Percentiles rank a stretch among this genome's conserved stretches.
Evolutionary conservation across 2,888 invertebrate species (phyloP).

Genomic region (Eristalis arbustorum): DNA sequence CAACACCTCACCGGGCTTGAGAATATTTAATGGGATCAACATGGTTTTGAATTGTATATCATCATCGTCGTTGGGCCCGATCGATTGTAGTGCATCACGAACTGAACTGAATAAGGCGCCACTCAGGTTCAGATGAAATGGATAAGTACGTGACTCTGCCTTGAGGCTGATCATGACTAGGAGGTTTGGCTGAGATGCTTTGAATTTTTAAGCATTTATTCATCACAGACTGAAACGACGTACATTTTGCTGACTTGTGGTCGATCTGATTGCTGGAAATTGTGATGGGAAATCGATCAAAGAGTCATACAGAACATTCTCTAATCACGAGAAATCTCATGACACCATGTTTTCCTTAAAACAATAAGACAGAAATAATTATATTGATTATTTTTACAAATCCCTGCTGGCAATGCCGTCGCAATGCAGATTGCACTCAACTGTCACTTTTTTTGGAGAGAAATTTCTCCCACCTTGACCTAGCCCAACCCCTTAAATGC

Average conservation of each 20-base stretch:
- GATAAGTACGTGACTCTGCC: background rate
- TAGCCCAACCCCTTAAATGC: no score
- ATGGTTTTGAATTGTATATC: background rate
- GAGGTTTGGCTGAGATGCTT: background rate
- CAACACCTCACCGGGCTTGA: background rate
- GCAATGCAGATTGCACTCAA: no score
- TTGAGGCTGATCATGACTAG: background rate
- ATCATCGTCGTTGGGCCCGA: background rate
- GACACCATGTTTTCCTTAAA: no score
- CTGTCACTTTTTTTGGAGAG: no score
- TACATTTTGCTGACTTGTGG: background rate
- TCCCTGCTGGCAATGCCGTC: no score
- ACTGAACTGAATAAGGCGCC: background rate
- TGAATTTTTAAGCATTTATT: background rate
- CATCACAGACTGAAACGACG: background rate
- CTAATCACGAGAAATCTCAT: no score
- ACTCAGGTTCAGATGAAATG: background rate
- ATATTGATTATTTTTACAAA: no score
- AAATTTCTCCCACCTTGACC: no score
- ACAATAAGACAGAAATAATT: no score
- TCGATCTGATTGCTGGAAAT: background rate
- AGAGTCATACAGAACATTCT: no score
- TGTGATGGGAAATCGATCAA: no score
- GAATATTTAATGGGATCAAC: slow-evolving; percentile 11
- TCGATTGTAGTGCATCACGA: slow-evolving; percentile 20